These are phyloP conservation scores for Channa maculata DNA, from an alignment of 2,113 vertebrate species.

Conservation along the genomic window DNA sequence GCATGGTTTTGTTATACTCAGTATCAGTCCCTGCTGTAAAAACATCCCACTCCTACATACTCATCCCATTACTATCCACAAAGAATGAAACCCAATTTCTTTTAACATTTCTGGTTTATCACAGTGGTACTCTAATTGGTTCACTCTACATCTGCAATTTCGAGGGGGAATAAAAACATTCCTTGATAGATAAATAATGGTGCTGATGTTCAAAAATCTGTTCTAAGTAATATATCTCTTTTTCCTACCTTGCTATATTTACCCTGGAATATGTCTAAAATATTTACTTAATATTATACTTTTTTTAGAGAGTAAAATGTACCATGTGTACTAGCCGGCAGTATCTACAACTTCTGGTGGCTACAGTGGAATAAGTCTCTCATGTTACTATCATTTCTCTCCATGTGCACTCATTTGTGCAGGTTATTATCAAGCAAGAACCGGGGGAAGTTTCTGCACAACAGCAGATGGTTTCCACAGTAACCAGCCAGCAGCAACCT, in stretches of 20 bases:
- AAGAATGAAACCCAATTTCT: slow-evolving; percentile 15
- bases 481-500: slow-evolving; percentile 84
- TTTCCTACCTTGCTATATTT: not conserved
- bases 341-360: slow-evolving; percentile 4
- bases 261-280: not conserved
- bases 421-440: slow-evolving; percentile 99
- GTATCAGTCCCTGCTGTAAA: slow-evolving; percentile 46
- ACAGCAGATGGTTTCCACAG: slow-evolving; percentile 83
- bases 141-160: slow-evolving; percentile 19
- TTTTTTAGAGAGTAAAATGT: not conserved
- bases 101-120: slow-evolving; percentile 19
- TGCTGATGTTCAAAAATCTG: slow-evolving; percentile 38
- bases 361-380: not conserved
- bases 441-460: slow-evolving; percentile 90
- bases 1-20: slow-evolving; percentile 42
- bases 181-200: slow-evolving; percentile 60
- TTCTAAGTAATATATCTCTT: slow-evolving; percentile 12
- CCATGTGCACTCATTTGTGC: slow-evolving; percentile 34
- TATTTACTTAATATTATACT: no score
- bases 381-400: slow-evolving; percentile 5
- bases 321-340: not conserved
- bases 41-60: slow-evolving; percentile 32
- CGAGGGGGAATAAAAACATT: slow-evolving; percentile 33
- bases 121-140: not conserved
- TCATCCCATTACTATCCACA: slow-evolving; percentile 23